Conservation (phyloP, 2,797 vertebrate species). For the Dermochelys coriacea region DNA sequence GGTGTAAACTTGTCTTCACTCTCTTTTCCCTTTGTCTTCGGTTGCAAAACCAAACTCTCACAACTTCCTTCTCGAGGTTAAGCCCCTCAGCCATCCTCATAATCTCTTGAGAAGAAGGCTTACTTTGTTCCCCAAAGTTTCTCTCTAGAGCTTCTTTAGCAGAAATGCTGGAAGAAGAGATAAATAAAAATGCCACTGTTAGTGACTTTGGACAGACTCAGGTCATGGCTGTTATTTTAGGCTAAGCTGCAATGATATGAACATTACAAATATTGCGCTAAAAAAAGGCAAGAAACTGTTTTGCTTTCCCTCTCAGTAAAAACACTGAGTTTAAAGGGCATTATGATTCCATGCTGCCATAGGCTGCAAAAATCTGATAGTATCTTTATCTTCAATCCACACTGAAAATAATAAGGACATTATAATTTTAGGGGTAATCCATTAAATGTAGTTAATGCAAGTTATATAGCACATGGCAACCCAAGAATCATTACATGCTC, state of each 20-base stretch:
- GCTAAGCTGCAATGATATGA: neutral
- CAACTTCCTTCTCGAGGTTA: conserved; percentile 98
- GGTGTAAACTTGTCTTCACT: conserved; percentile 96
- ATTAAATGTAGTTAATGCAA: neutral
- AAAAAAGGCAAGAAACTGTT: rapidly evolving
- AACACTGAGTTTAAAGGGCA: neutral
- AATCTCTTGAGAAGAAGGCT: conserved; percentile 98
- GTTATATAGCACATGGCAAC: neutral
- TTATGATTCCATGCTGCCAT: rapidly evolving
- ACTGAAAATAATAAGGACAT: rapidly evolving
- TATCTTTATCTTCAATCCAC: neutral
- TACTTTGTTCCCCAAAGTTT: conserved; percentile 95
- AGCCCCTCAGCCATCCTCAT: conserved; percentile 95
- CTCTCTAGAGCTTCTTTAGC: conserved; percentile 96
- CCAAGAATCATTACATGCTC: neutral
- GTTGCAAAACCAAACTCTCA: conserved; percentile 99
- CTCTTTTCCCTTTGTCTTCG: conserved; percentile 96
- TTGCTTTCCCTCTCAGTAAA: neutral
- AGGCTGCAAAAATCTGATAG: rapidly evolving
- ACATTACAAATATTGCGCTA: neutral
- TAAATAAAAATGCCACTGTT: conserved; percentile 28
- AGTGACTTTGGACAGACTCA: conserved; percentile 10
- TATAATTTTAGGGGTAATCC: neutral
- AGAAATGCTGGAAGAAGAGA: conserved; percentile 85
- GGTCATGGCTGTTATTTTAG: neutral